Percentiles rank a stretch among this genome's conserved stretches.
phyloP scores from a whole-genome alignment of 2,888 invertebrate genomes.

The Acanthacorydalis orientalis region DNA sequence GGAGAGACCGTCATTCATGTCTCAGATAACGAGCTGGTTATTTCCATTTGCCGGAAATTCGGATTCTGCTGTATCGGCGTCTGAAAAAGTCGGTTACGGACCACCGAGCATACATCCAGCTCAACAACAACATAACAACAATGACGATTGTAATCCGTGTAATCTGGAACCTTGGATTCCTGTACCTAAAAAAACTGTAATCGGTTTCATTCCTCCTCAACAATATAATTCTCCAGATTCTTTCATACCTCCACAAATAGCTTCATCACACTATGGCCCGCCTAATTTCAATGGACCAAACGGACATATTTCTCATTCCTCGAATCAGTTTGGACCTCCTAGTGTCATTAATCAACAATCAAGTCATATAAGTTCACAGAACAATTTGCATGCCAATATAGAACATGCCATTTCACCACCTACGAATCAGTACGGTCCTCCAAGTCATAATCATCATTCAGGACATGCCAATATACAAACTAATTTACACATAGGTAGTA shows the following conservation, averaged over 20 bases:
- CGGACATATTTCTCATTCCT: conserved; percentile 6
- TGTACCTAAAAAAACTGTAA: conserved; percentile 26
- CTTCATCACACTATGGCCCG: conserved; percentile 8
- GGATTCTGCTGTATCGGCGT: conserved; percentile 1
- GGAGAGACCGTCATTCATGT: conserved; percentile 33
- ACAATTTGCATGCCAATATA: not conserved
- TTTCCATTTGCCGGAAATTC: conserved; percentile 31
- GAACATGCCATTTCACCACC: conserved; percentile 1
- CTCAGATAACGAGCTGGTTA: conserved; percentile 42
- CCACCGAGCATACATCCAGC: conserved; percentile 13
- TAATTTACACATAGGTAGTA: too few species aligned
- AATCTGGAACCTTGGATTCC: conserved; percentile 73
- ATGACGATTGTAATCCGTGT: conserved; percentile 52
- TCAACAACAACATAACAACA: conserved; percentile 8
- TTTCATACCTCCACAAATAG: conserved; percentile 10
- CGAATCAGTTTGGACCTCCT: conserved; percentile 8
- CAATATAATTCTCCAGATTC: conserved; percentile 2
- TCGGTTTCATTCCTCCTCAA: conserved; percentile 17
- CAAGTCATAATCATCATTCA: not conserved
- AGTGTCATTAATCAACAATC: conserved; percentile 4
- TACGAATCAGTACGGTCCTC: not conserved
- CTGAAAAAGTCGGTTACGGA: conserved; percentile 12
- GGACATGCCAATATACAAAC: not conserved
- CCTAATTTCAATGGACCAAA: not conserved
- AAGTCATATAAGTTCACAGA: not conserved